phyloP scores from a whole-genome alignment of 2,888 invertebrate genomes.

The Troides oblongomaculatus region DNA sequence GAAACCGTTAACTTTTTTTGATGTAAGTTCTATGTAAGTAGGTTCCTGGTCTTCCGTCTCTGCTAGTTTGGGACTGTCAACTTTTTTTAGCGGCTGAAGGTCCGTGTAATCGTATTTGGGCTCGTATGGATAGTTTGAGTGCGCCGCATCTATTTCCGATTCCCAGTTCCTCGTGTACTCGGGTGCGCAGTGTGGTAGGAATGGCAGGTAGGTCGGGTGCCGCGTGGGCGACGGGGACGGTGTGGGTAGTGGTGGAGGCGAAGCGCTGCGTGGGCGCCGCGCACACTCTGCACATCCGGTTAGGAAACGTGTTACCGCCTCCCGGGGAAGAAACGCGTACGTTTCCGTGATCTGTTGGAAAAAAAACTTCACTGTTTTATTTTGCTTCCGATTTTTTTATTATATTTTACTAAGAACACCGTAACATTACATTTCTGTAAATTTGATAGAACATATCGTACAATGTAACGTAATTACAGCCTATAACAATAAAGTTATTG shows the following conservation, averaged over 20 bases:
- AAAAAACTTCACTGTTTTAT: conserved; percentile 44
- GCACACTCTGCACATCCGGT: conserved; percentile 97
- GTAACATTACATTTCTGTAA: no score
- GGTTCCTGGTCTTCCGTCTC: conserved; percentile 65
- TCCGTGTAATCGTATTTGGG: conserved; percentile 70
- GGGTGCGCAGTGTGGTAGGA: conserved; percentile 66
- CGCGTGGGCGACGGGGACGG: conserved; percentile 75
- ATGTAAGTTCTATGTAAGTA: conserved; percentile 70
- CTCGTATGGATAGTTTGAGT: conserved; percentile 65
- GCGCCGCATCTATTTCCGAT: conserved; percentile 75
- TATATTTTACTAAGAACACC: no score
- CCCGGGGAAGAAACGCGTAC: conserved; percentile 96
- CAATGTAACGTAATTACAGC: no score
- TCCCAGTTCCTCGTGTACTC: conserved; percentile 77
- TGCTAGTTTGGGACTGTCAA: conserved; percentile 63
- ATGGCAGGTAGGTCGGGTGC: conserved; percentile 67
- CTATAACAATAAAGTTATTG: no score
- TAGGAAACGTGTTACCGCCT: conserved; percentile 97
- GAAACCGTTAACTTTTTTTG: conserved; percentile 62
- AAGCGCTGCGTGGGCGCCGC: conserved; percentile 85
- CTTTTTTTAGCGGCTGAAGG: conserved; percentile 67
- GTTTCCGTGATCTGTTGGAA: conserved; percentile 95
- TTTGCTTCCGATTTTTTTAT: background rate
- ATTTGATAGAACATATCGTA: no score
- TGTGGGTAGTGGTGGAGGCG: conserved; percentile 78